Conservation (phyloP, 2,888 invertebrate species). For the Octodonta nipae region DNA sequence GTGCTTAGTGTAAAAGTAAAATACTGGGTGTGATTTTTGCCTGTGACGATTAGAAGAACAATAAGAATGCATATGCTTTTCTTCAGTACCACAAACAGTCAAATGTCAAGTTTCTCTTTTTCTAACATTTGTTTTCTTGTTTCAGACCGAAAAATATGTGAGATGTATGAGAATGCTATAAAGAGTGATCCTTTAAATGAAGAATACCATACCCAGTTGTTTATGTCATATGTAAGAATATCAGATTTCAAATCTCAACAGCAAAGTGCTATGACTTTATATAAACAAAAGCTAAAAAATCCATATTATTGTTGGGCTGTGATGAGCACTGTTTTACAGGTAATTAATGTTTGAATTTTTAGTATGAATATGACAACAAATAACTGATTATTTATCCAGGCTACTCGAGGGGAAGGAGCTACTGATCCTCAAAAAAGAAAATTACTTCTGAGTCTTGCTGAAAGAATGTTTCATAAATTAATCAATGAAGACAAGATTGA, state of each 20-base stretch:
- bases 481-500: constrained; percentile 77
- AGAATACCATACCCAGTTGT: constrained; percentile 83
- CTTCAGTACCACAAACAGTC: too few relatives aligned
- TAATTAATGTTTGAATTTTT: background rate
- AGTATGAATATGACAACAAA: background rate
- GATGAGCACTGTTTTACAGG: constrained; percentile 87
- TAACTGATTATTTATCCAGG: constrained; percentile 29
- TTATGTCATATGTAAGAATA: constrained; percentile 88
- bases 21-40: too few relatives aligned
- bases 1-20: too few relatives aligned
- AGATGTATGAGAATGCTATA: constrained; percentile 78
- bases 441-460: constrained; percentile 74
- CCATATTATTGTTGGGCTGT: constrained; percentile 98
- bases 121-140: too few relatives aligned
- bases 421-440: constrained; percentile 45
- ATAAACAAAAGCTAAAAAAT: constrained; percentile 82
- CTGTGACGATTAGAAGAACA: too few relatives aligned
- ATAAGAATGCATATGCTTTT: too few relatives aligned
- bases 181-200: constrained; percentile 78
- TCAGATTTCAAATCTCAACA: constrained; percentile 85
- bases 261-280: constrained; percentile 75
- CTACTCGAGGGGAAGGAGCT: constrained; percentile 35
- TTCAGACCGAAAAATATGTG: constrained; percentile 77
- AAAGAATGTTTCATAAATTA: constrained; percentile 85
- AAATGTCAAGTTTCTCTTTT: too few relatives aligned